These are phyloP conservation scores for Patagioenas fasciata DNA, from an alignment of 2,113 vertebrate species.

Conservation along the genomic window DNA sequence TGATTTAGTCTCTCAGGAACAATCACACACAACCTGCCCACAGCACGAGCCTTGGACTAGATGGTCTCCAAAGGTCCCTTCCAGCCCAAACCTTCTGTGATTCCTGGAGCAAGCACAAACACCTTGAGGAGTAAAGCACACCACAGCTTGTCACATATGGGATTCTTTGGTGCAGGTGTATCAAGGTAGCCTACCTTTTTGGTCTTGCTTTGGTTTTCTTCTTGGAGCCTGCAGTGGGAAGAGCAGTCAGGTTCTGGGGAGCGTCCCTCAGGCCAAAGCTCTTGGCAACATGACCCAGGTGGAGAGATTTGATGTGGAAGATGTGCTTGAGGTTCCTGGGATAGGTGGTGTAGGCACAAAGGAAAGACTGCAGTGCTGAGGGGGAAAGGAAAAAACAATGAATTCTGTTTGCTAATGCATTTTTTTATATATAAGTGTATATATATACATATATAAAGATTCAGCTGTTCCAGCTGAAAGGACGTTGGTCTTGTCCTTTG, in stretches of 20 bases:
- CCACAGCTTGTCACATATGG: rapidly evolving
- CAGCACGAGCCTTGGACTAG: rapidly evolving
- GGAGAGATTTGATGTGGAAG: constrained; percentile 88
- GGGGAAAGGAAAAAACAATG: neutral
- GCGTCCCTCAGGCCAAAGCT: constrained; percentile 95
- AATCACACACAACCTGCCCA: neutral
- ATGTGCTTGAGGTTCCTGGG: constrained; percentile 87
- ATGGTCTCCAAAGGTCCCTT: neutral
- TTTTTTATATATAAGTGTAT: too few species aligned
- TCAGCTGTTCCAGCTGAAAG: constrained; percentile 47
- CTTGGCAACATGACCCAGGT: constrained; percentile 88
- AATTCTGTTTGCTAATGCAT: constrained; percentile 25
- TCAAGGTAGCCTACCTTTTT: constrained; percentile 65
- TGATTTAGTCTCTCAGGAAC: neutral
- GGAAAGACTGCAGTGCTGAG: constrained; percentile 91
- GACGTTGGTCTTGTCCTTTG: neutral
- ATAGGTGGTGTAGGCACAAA: constrained; percentile 90
- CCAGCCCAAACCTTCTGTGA: neutral
- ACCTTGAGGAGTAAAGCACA: neutral
- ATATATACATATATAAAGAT: neutral
- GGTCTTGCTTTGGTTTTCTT: constrained; percentile 48
- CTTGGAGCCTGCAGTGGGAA: constrained; percentile 5
- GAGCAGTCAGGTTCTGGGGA: constrained; percentile 78
- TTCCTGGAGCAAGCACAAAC: neutral
- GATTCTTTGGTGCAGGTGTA: neutral